Percentiles rank a stretch among this genome's conserved stretches.
phyloP scores from a whole-genome alignment of 2,113 vertebrate species.

The Ictalurus punctatus region DNA sequence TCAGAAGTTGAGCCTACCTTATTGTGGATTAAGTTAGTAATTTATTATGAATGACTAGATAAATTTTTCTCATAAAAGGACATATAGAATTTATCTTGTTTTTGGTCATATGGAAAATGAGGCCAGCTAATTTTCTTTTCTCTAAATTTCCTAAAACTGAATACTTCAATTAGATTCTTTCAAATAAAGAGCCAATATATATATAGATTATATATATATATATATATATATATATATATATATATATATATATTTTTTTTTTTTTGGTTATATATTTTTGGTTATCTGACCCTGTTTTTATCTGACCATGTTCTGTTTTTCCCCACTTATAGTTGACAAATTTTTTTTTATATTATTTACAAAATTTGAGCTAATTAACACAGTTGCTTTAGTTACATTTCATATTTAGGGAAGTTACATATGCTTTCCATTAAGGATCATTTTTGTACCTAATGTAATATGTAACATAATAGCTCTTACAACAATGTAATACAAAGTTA shows the following conservation, averaged over 20 bases:
- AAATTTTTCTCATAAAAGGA: not conserved
- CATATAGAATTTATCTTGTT: not conserved
- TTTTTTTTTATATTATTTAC: not conserved
- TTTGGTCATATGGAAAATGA: not conserved
- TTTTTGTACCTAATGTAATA: not conserved
- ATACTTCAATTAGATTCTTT: not conserved
- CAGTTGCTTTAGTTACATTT: not conserved
- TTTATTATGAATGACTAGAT: not conserved
- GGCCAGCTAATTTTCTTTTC: not conserved
- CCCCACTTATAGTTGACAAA: not conserved
- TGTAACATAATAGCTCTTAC: not conserved
- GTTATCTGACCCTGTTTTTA: not conserved
- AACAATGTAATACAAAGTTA: conserved; percentile 13
- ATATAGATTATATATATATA: too few relatives aligned
- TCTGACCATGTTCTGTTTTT: not conserved
- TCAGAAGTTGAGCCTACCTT: not conserved
- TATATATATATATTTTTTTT: too few relatives aligned
- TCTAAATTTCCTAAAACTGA: not conserved
- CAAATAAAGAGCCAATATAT: not conserved
- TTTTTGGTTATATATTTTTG: not conserved
- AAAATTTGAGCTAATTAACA: not conserved
- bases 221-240: too few relatives aligned
- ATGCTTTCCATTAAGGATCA: not conserved
- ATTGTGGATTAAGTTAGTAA: not conserved
- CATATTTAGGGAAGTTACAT: not conserved